These are phyloP conservation scores for Volucella zonaria DNA, from an alignment of 2,888 invertebrate species.

Conservation along the genomic window DNA sequence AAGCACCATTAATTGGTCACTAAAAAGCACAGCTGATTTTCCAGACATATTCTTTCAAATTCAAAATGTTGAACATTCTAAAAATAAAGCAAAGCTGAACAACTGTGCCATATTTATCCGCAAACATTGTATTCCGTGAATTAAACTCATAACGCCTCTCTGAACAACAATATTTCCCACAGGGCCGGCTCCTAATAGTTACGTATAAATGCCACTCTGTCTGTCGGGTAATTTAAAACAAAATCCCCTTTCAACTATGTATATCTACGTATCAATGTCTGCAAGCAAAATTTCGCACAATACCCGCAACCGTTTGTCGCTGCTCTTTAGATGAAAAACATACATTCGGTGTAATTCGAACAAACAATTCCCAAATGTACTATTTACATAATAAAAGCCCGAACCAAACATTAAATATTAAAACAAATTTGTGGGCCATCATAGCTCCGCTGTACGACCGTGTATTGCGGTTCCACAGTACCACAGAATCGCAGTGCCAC, in stretches of 20 bases:
- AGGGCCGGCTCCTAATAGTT: background rate
- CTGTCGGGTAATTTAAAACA: background rate
- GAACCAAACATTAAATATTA: conserved; percentile 40
- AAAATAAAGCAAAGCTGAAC: no score
- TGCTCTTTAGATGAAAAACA: background rate
- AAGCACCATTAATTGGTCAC: no score
- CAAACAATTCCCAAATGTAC: conserved; percentile 43
- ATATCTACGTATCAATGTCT: no score
- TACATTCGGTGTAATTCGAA: conserved; percentile 15
- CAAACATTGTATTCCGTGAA: background rate
- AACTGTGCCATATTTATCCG: background rate
- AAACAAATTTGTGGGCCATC: conserved; percentile 55
- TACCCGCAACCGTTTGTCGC: background rate
- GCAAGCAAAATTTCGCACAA: background rate
- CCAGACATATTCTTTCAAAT: no score
- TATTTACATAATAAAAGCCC: conserved; percentile 36
- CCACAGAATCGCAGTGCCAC: background rate
- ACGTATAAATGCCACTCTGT: background rate
- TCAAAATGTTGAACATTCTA: no score
- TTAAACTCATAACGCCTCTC: background rate
- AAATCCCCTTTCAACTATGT: background rate
- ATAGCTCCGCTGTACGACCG: background rate
- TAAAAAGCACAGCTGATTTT: no score
- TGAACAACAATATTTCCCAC: background rate
- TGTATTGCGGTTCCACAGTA: no score